Percentiles rank a stretch among this genome's conserved stretches.
These are phyloP conservation scores for Hemicordylus capensis DNA, from an alignment of 2,113 vertebrate species.

Conservation along the genomic window DNA sequence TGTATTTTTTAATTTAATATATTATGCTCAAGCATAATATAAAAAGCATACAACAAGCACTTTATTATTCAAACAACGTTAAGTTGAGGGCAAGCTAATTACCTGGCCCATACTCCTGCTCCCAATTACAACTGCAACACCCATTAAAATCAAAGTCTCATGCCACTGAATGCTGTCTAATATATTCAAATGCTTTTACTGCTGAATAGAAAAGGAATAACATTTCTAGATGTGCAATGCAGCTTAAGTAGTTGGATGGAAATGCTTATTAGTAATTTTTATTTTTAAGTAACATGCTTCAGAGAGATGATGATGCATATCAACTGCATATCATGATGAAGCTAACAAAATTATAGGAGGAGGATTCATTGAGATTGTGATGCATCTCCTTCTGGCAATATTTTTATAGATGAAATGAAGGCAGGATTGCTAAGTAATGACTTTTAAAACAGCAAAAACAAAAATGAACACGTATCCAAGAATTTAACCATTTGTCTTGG, in stretches of 20 bases:
- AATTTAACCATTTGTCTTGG: background rate
- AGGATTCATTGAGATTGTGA: conserved; percentile 8
- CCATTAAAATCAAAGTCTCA: conserved; percentile 11
- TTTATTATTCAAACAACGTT: conserved; percentile 35
- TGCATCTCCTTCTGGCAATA: conserved; percentile 21
- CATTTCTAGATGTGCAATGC: background rate
- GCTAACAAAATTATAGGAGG: conserved; percentile 23
- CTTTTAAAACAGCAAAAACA: conserved; percentile 18
- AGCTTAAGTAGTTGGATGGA: conserved; percentile 22
- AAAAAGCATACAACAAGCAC: conserved; percentile 24
- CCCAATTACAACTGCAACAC: background rate
- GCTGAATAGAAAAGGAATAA: background rate
- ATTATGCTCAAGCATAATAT: conserved; percentile 13
- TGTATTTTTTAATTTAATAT: conserved; percentile 10
- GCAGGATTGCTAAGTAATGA: conserved; percentile 24
- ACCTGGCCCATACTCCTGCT: conserved; percentile 1
- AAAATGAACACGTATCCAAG: background rate
- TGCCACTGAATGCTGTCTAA: background rate
- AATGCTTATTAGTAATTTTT: conserved; percentile 16
- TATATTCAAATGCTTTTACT: conserved; percentile 29
- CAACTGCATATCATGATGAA: conserved; percentile 29
- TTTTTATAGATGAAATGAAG: conserved; percentile 18
- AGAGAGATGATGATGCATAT: background rate
- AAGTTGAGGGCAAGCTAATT: conserved; percentile 32
- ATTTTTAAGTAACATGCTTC: conserved; percentile 11